phyloP scores from a whole-genome alignment of 2,797 vertebrate species.

The Lagodon rhomboides region DNA sequence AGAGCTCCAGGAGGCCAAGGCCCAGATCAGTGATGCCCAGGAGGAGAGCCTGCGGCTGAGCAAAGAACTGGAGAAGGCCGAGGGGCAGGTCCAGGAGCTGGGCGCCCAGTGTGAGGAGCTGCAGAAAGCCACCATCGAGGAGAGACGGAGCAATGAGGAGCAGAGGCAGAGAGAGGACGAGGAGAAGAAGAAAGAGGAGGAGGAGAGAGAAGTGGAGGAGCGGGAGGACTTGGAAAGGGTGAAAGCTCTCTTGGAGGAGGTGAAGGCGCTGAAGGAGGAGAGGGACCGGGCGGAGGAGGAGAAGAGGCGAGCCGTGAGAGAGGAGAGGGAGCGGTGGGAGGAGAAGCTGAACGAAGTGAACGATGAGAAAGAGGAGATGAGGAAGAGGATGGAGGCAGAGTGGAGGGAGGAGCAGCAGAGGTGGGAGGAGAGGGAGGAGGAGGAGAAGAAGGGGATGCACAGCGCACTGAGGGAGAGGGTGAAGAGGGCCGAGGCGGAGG shows the following conservation, averaged over 20 bases:
- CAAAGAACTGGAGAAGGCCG: slow-evolving; percentile 77
- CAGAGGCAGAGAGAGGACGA: slow-evolving; percentile 58
- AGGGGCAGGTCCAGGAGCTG: slow-evolving; percentile 78
- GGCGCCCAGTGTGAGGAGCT: slow-evolving; percentile 79
- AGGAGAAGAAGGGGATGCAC: slow-evolving; percentile 89
- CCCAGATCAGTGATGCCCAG: slow-evolving; percentile 65
- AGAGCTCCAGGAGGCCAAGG: slow-evolving; percentile 80
- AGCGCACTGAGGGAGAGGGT: slow-evolving; percentile 88
- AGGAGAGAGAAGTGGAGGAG: slow-evolving; percentile 76
- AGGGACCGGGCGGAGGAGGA: slow-evolving; percentile 76
- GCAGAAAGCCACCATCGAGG: slow-evolving; percentile 72
- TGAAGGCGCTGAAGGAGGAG: slow-evolving; percentile 80
- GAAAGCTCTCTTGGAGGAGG: slow-evolving; percentile 78
- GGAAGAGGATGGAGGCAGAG: slow-evolving; percentile 87
- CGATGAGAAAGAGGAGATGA: slow-evolving; percentile 85
- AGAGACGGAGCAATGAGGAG: slow-evolving; percentile 60
- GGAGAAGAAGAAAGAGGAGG: slow-evolving; percentile 74
- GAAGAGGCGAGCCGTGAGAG: slow-evolving; percentile 77
- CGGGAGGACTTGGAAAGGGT: slow-evolving; percentile 75
- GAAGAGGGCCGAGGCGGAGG: slow-evolving; percentile 90
- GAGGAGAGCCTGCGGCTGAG: slow-evolving; percentile 75
- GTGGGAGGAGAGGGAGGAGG: slow-evolving; percentile 90
- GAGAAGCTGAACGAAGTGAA: slow-evolving; percentile 82
- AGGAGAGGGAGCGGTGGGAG: slow-evolving; percentile 83
- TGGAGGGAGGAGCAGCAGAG: slow-evolving; percentile 86